phyloP scores from a whole-genome alignment of 1,140 invertebrate species.

The Aporrectodea caliginosa region DNA sequence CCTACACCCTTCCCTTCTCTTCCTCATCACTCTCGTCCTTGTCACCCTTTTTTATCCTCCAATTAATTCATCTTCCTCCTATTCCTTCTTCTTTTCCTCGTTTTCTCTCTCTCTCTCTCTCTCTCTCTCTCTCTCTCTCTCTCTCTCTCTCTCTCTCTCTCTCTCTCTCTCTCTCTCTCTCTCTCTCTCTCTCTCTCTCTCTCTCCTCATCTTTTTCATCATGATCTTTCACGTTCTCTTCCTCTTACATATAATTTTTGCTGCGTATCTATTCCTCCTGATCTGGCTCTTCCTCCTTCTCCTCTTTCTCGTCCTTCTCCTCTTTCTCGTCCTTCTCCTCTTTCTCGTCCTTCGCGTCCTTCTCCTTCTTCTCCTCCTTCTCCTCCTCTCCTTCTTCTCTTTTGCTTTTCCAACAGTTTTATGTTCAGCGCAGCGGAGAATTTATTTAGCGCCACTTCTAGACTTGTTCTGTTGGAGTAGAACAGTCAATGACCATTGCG shows the following conservation, averaged over 20 bases:
- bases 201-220: not conserved
- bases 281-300: not conserved
- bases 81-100: not conserved
- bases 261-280: not conserved
- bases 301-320: not conserved
- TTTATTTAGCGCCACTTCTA: too few relatives aligned
- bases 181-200: not conserved
- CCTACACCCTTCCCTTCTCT: not conserved
- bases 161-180: not conserved
- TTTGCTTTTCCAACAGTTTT: too few relatives aligned
- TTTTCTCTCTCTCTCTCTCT: conserved; percentile 2
- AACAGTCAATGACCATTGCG: too few relatives aligned
- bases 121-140: not conserved
- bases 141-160: not conserved
- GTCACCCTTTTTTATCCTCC: not conserved
- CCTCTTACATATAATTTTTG: not conserved
- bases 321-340: not conserved
- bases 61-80: not conserved
- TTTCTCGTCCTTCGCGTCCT: not conserved
- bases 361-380: not conserved
- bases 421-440: too few relatives aligned
- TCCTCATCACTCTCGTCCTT: not conserved
- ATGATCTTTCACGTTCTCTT: not conserved
- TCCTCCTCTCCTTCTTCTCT: too few relatives aligned
- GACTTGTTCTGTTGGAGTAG: too few relatives aligned